Base-by-base conservation (phyloP, 2,888 invertebrate genomes). In the Empis stercorea region DNA sequence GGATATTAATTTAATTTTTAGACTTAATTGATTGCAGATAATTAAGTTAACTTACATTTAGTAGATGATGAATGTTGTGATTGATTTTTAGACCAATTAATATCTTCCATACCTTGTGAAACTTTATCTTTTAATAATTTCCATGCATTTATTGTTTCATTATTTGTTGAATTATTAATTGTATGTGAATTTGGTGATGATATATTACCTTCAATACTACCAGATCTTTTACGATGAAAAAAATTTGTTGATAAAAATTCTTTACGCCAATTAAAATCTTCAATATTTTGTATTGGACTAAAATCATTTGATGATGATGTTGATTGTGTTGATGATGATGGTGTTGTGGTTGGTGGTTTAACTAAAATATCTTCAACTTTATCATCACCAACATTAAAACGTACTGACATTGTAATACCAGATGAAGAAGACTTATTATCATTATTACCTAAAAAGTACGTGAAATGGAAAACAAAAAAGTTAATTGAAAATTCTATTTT, bases 81-180 rank as follows among this genome's bases (percentile, higher is more conserved):
- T 30, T 46, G 44, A 48, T 47, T 57, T 55, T 68, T 68, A 16
- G 68, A 65, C 38, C 66, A 66, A 56, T 68, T 68, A 37, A 68
- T 68, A 34, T 68, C 68, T 56, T 68, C 68, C 53, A 68, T 62
- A 6, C 68, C 68, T 51, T 68, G 68, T 27, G 67, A 59, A 4
- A 68, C 68, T 54, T 65, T 66, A 45, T 68, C 68, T 54, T 68
- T 68, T 52, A 68, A 65, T 45, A 68, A 54, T 51, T 64, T 64
- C 68, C 68, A 68, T 50, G 62, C 54, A 30, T 61, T 48, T 15
- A 46, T 58, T 30, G 59, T 54, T 49, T 60, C 65, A 45, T 57
- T 56, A 47, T 55, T 57, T 2, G 66, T 58, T 20, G 51, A 34
- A 40, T 61, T 56, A 30, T 57, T 56, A 46, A 61, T 57, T 30